Evolutionary conservation across 2,113 vertebrate genomes (phyloP), one percentile per base, ranked within the genome.

Genomic region (Halcyon malimbica): DNA sequence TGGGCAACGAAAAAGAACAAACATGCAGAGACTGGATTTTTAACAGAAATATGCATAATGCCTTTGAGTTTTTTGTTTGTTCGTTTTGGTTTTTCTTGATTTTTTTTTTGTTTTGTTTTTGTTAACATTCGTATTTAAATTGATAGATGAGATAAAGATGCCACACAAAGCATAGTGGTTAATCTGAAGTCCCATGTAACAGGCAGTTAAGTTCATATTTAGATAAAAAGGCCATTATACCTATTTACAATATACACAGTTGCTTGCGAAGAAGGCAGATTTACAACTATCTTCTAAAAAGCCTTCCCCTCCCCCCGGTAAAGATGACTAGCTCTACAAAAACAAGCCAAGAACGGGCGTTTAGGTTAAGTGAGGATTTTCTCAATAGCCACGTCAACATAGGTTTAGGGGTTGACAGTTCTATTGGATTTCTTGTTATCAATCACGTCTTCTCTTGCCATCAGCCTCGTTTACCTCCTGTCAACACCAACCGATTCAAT

Each of bases 171-270:
- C 95, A 63, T 95, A 98, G 98, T 98, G 98, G 98, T 98, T 98
- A 98, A 98, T 99, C 98, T 98, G 97, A 97, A 98, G 96, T 98
- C 98, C 98, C 98, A 98, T 98, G 96, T 98, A 99, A 99, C 98
- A 99, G 98, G 98, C 98, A 97, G 97, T 97, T 98, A 98, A 97
- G 91, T 98, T 98, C 96, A 97, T 97, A 97, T 98, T 97, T 98
- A 98, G 98, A 98, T 99, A 99, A 99, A 99, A 99, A 99, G 99
- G 98, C 98, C 97, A 86, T 98, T 98, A 97, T 96, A 98, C 57
- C 67, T 99, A 99, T 99, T 98, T 99, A 99, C 99, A 99, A 97
- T 99, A 99, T 99, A 97, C 97, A 99, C 97, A 98, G 96, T 97
- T 96, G 96, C 97, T 98, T 98, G 96, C 84, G 95, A 98, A 97